A percentile compares a stretch with the other conserved stretches of the same genome.
phyloP scores from a whole-genome alignment of 2,888 invertebrate genomes.

The Ptychoptera contaminata region DNA sequence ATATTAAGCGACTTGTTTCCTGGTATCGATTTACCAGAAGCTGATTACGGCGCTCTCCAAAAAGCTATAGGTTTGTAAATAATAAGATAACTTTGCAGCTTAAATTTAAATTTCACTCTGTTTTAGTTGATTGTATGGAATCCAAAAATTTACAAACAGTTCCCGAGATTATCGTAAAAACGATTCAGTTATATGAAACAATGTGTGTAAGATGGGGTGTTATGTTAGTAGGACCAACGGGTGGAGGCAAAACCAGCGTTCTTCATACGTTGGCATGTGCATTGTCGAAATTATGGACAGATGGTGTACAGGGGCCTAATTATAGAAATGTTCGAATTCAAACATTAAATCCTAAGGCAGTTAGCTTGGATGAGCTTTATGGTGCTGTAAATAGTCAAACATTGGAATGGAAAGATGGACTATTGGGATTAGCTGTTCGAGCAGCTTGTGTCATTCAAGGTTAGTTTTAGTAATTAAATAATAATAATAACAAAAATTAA shows the following conservation, averaged over 20 bases:
- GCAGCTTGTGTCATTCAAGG: slow-evolving; percentile 23
- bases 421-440: slow-evolving; percentile 43
- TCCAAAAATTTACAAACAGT: slow-evolving; percentile 51
- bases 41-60: slow-evolving; percentile 64
- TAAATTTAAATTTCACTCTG: not conserved
- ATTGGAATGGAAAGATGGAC: slow-evolving; percentile 81
- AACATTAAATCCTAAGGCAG: slow-evolving; percentile 76
- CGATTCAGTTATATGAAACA: slow-evolving; percentile 77
- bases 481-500: not conserved
- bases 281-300: slow-evolving; percentile 45
- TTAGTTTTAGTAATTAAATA: slow-evolving; percentile 8
- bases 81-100: not conserved
- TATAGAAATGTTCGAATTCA: slow-evolving; percentile 61
- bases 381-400: slow-evolving; percentile 73
- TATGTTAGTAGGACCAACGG: slow-evolving; percentile 83
- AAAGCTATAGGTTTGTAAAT: slow-evolving; percentile 36
- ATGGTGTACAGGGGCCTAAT: slow-evolving; percentile 41
- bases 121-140: slow-evolving; percentile 27
- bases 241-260: slow-evolving; percentile 69
- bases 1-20: slow-evolving; percentile 85
- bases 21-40: slow-evolving; percentile 57
- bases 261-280: slow-evolving; percentile 58
- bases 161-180: slow-evolving; percentile 48
- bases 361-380: slow-evolving; percentile 75
- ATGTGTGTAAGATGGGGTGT: slow-evolving; percentile 86